Evolutionary conservation across 1,140 invertebrate species (phyloP).

Genomic region (Artemia franciscana): DNA sequence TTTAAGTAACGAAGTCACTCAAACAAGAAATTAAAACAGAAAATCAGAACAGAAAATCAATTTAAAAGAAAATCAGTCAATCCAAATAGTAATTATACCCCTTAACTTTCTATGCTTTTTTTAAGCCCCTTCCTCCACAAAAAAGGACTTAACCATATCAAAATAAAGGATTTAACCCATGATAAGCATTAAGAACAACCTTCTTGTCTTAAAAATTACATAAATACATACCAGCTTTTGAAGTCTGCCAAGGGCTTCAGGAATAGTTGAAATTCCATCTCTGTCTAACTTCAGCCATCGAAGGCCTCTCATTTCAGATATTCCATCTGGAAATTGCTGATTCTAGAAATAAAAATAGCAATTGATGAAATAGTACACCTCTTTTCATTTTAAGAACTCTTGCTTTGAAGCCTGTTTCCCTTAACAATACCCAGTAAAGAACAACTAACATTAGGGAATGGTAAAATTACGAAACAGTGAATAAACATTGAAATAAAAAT

Average conservation of each 20-base stretch:
- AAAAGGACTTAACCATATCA: neutral
- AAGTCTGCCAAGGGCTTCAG: slow-evolving; percentile 78
- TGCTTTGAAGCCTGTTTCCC: too few relatives aligned
- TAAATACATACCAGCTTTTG: slow-evolving; percentile 53
- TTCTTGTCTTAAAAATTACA: slow-evolving; percentile 5
- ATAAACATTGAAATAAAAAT: too few relatives aligned
- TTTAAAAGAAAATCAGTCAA: too few relatives aligned
- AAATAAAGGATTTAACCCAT: neutral
- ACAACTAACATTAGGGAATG: too few relatives aligned
- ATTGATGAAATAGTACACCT: neutral
- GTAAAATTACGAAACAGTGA: too few relatives aligned
- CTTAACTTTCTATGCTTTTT: neutral
- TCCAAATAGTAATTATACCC: too few relatives aligned
- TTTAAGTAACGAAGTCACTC: too few relatives aligned
- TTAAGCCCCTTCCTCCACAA: neutral
- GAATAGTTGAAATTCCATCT: slow-evolving; percentile 64
- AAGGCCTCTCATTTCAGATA: slow-evolving; percentile 83
- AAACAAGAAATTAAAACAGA: too few relatives aligned
- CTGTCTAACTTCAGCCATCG: slow-evolving; percentile 94
- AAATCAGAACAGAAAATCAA: too few relatives aligned
- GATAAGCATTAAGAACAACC: neutral
- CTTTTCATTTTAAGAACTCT: too few relatives aligned
- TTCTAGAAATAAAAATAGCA: slow-evolving; percentile 11
- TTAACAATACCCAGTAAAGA: too few relatives aligned
- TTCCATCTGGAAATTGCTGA: slow-evolving; percentile 63